Evolutionary conservation across 2,797 vertebrate genomes (phyloP).

Genomic region (Sebastolobus altivelis): DNA sequence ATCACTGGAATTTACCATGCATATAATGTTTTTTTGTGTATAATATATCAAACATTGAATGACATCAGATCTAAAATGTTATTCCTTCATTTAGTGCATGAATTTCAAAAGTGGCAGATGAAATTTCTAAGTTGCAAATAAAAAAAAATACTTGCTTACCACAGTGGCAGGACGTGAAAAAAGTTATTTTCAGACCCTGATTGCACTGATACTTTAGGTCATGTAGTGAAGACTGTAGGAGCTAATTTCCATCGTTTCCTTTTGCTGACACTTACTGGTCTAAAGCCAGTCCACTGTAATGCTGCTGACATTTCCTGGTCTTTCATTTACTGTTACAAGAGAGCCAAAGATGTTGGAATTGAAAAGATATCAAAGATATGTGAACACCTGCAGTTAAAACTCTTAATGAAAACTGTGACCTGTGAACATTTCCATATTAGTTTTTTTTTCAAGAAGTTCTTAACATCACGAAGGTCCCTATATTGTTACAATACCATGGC

Average conservation of each 20-base stretch:
- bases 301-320: slow-evolving; percentile 22
- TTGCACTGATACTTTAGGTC: too few species aligned
- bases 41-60: too few species aligned
- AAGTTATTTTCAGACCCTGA: too few species aligned
- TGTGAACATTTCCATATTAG: neutral
- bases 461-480: neutral
- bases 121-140: too few species aligned
- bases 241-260: slow-evolving; percentile 3
- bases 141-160: too few species aligned
- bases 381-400: slow-evolving; percentile 1
- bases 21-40: too few species aligned
- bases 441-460: neutral
- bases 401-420: neutral
- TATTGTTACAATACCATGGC: neutral
- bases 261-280: slow-evolving; percentile 10
- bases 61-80: too few species aligned
- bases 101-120: too few species aligned
- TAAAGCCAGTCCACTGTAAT: slow-evolving; percentile 9
- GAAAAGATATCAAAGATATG: neutral
- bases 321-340: slow-evolving; percentile 24
- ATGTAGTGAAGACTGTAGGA: slow-evolving; percentile 5
- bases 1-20: too few species aligned
- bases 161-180: too few species aligned
- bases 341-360: neutral
- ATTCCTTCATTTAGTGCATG: too few species aligned